phyloP scores from a whole-genome alignment of 2,888 invertebrate genomes.

The Philereme transversata region DNA sequence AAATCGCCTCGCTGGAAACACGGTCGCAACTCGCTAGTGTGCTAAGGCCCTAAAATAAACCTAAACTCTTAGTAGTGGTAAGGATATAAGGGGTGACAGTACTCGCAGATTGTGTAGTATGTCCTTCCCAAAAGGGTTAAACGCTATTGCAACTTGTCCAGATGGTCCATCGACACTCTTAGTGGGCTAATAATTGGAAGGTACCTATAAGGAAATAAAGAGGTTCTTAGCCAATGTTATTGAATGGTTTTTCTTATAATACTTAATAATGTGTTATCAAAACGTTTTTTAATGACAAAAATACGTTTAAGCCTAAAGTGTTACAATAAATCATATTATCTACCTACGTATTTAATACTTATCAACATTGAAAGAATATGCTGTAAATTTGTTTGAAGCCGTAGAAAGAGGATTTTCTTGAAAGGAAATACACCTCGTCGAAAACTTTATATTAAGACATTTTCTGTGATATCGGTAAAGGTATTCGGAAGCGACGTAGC shows the following conservation, averaged over 20 bases:
- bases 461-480: conserved; percentile 53
- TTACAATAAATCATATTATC: conserved; percentile 35
- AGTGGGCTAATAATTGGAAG: too few relatives aligned
- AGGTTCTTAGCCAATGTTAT: neutral
- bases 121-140: too few relatives aligned
- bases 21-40: too few relatives aligned
- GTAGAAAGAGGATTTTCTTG: conserved; percentile 66
- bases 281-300: conserved; percentile 10
- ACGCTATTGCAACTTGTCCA: too few relatives aligned
- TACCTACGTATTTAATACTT: conserved; percentile 53
- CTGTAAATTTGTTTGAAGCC: conserved; percentile 73
- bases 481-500: conserved; percentile 73
- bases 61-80: too few relatives aligned
- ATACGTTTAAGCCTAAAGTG: conserved; percentile 9
- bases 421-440: conserved; percentile 68
- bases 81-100: too few relatives aligned
- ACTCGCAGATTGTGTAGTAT: too few relatives aligned
- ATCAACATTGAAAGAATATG: conserved; percentile 42
- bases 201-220: neutral
- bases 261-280: neutral
- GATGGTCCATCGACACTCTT: too few relatives aligned
- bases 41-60: too few relatives aligned
- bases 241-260: neutral
- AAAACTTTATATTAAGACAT: conserved; percentile 75
- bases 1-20: too few relatives aligned